phyloP scores from a whole-genome alignment of 64 coral and sea anemone species.

The Stichodactyla helianthus region DNA sequence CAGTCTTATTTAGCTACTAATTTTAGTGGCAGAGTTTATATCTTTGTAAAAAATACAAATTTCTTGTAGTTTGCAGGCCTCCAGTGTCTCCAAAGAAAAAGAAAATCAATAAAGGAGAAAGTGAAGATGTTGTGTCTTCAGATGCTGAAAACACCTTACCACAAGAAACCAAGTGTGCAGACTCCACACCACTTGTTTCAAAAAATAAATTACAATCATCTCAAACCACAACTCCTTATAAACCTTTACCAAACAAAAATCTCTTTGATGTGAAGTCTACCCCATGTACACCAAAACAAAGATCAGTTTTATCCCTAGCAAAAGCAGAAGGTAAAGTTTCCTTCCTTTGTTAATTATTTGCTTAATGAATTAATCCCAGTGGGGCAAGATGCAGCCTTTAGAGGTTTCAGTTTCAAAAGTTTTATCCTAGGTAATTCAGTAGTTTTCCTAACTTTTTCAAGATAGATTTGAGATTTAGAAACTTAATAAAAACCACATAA shows the following conservation, averaged over 20 bases:
- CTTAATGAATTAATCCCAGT: too few species aligned
- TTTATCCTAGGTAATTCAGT: too few species aligned
- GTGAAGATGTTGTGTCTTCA: constrained; percentile 23
- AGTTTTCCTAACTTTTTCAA: too few species aligned
- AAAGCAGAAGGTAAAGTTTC: constrained; percentile 9
- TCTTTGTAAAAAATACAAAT: too few species aligned
- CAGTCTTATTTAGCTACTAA: too few species aligned
- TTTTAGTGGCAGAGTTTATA: too few species aligned
- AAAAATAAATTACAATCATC: background rate
- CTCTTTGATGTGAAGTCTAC: background rate
- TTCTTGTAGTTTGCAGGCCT: background rate
- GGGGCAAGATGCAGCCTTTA: too few species aligned
- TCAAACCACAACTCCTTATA: background rate
- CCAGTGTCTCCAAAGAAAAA: constrained; percentile 70
- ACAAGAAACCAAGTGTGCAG: background rate
- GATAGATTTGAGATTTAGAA: too few species aligned
- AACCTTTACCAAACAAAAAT: background rate
- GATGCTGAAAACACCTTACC: constrained; percentile 47
- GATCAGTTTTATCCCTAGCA: constrained; percentile 5
- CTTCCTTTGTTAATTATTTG: background rate
- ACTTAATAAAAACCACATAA: too few species aligned
- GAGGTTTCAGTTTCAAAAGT: too few species aligned
- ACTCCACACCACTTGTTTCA: background rate
- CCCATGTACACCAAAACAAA: constrained; percentile 8
- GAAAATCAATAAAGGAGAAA: constrained; percentile 59